A percentile compares a stretch with the other conserved stretches of the same genome.
Evolutionary conservation across 2,888 invertebrate genomes (phyloP).

Genomic region (Leptopterna dolabrata): DNA sequence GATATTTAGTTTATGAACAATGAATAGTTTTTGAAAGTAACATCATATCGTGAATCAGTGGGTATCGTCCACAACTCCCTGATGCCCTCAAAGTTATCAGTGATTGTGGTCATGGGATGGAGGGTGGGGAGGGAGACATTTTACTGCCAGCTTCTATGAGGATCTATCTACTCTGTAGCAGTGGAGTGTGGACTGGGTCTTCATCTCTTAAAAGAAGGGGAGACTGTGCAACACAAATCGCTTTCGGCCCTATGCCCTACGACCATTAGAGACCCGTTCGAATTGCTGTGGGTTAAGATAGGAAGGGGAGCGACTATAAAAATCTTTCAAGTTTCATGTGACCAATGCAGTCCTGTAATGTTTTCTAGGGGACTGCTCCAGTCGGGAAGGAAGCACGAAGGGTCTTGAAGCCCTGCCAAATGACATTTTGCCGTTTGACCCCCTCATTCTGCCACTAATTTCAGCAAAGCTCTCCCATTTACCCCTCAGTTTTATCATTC

Average conservation of each 20-base stretch:
- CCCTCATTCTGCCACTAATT: neutral
- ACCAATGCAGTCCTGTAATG: constrained; percentile 28
- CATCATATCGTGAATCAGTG: too few relatives aligned
- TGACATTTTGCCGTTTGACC: constrained; percentile 26
- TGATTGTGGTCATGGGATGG: neutral
- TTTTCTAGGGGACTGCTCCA: neutral
- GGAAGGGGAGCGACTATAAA: constrained; percentile 12
- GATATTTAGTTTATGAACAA: too few relatives aligned
- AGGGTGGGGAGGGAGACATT: neutral
- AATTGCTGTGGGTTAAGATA: neutral
- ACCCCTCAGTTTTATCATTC: too few relatives aligned
- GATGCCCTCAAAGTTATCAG: neutral
- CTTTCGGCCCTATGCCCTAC: neutral
- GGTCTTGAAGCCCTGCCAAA: constrained; percentile 31
- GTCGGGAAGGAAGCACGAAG: neutral
- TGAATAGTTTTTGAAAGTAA: too few relatives aligned
- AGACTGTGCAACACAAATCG: constrained; percentile 17
- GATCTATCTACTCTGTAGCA: neutral
- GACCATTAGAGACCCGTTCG: constrained; percentile 8
- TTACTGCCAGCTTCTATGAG: neutral
- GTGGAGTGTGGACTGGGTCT: neutral
- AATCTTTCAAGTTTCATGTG: constrained; percentile 31
- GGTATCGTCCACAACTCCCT: too few relatives aligned
- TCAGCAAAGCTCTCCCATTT: neutral
- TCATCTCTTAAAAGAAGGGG: neutral